phyloP scores from a whole-genome alignment of 2,797 vertebrate species.

The Aratinga solstitialis region DNA sequence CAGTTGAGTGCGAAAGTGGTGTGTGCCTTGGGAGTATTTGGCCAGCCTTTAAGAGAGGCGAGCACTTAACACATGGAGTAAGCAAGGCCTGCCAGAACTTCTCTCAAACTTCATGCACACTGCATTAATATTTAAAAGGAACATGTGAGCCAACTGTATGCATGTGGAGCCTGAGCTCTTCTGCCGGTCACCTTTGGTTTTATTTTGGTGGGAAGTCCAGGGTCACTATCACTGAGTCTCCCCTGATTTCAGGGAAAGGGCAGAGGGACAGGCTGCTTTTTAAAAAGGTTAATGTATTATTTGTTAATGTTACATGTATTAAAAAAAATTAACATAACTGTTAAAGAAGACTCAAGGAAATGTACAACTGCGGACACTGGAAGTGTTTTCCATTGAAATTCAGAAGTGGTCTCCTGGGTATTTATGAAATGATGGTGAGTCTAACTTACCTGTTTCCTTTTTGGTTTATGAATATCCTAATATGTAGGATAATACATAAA shows the following conservation, averaged over 20 bases:
- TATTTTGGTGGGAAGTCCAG: not conserved
- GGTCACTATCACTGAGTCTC: not conserved
- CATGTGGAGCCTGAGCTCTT: not conserved
- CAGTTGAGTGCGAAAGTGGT: not conserved
- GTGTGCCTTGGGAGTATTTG: not conserved
- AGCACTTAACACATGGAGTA: not conserved
- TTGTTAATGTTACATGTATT: not conserved
- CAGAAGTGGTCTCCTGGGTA: not conserved
- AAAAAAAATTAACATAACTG: not conserved
- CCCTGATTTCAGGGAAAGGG: not conserved
- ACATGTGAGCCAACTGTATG: fast-evolving
- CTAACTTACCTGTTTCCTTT: not conserved
- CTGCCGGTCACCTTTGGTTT: not conserved
- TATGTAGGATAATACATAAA: not conserved
- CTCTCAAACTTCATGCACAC: not conserved
- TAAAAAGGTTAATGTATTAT: not conserved
- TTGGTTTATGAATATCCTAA: not conserved
- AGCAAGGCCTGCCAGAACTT: not conserved
- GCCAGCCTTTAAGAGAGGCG: not conserved
- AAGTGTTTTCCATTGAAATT: not conserved
- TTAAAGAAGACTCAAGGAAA: not conserved
- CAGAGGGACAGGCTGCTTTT: not conserved
- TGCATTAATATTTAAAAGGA: not conserved
- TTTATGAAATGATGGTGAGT: not conserved
- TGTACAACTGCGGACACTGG: not conserved